Base-by-base conservation (phyloP, 30 jellyfish, hydroid and myxozoan species). In the Phacellophora camtschatica region DNA sequence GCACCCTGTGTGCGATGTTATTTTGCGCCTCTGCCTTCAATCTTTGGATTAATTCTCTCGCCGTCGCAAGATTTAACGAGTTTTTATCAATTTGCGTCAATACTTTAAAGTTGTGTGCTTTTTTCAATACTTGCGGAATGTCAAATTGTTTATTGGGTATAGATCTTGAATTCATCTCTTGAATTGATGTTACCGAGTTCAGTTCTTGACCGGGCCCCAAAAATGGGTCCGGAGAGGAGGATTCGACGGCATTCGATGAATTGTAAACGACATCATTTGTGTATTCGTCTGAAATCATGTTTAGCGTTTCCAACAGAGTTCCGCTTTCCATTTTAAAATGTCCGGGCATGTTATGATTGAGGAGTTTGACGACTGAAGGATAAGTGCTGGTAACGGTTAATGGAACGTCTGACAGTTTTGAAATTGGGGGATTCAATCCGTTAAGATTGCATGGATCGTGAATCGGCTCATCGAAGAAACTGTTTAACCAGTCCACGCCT, bases 391-490 rank as follows among this genome's bases (percentile, higher is more conserved):
- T 49, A n/a, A 71, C 41, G 66, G 67, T 75, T 10, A 84, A 43
- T 10, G 88, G 56, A n/a, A 76, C 37, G 27, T 89, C 96, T 0
- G 90, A 69, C 71, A 89, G 63, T 71, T 77, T 77, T 2, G 88
- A 77, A 13, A 77, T 77, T 2, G 97, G 97, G 45, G 97, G 97
- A 54, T 83, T 83, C 57, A 89, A 69, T 28, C 94, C 95, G 48
- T 92, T 74, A 79, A 82, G 55, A 57, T 83, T 83, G 80, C 88
- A 77, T 37, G 88, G 58, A 31, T 89, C 97, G 92, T 84, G 96
- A 12, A 78, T 16, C 19, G 98, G 98, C 49, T 91, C 98, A 56
- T 91, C 98, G 85, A 91, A 91, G 59, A 91, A 91, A 66, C 98
- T 85, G 70, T 95, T 75, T 18, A 91, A 79, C 98, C 98, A 91